Conservation (phyloP, 2,797 vertebrate species). For the Argya squamiceps region DNA sequence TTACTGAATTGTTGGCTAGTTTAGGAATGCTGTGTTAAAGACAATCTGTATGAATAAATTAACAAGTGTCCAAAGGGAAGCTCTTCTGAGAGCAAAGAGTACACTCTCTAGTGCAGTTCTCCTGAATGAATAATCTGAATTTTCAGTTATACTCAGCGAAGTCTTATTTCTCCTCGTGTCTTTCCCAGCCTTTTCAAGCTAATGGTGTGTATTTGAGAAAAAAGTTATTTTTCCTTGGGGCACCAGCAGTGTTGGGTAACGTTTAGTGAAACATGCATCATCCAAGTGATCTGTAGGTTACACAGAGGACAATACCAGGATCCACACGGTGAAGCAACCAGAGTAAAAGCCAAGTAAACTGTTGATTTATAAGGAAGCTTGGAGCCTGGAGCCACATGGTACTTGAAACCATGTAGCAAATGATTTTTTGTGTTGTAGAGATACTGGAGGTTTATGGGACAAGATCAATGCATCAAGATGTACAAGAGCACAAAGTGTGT, state of each 20-base stretch:
- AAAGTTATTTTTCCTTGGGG: neutral
- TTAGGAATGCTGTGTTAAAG: neutral
- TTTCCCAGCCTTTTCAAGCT: neutral
- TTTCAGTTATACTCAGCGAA: neutral
- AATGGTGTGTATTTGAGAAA: neutral
- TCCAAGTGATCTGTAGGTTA: neutral
- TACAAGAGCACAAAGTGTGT: neutral
- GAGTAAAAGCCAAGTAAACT: neutral
- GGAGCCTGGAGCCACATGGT: neutral
- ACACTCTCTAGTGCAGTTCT: neutral
- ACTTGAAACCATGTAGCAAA: neutral
- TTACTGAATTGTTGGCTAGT: neutral
- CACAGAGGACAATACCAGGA: neutral
- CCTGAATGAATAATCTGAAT: neutral
- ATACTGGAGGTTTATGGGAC: neutral
- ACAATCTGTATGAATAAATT: neutral
- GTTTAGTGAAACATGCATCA: neutral
- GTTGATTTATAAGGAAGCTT: neutral
- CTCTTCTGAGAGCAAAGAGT: neutral
- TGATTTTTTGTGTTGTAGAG: neutral
- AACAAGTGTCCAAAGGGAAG: neutral
- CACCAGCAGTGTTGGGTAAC: neutral
- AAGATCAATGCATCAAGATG: neutral
- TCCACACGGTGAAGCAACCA: neutral
- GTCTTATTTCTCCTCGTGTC: neutral